Conservation (phyloP, 92 coral and sea anemone species). For the Blastomussa wellsi region DNA sequence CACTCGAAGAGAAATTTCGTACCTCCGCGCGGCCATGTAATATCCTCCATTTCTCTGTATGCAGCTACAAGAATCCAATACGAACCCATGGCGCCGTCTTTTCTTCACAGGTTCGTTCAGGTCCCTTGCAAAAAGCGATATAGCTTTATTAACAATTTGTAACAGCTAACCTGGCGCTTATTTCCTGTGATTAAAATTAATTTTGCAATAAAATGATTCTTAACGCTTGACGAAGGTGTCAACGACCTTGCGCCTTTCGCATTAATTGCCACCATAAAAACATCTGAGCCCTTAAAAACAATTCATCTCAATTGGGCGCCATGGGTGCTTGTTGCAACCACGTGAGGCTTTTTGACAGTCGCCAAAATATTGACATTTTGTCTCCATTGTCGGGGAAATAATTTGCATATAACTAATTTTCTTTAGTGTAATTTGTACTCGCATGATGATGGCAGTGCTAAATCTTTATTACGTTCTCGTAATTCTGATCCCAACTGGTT, state of each 20-base stretch:
- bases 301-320: slow-evolving; percentile 3
- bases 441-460: neutral
- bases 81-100: no score
- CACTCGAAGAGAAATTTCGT: no score
- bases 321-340: neutral
- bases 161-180: no score
- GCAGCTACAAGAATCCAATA: no score
- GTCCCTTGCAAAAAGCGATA: no score
- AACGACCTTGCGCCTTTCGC: neutral
- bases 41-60: no score
- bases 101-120: no score
- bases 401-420: slow-evolving; percentile 28
- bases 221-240: neutral
- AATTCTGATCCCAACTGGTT: neutral
- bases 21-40: no score
- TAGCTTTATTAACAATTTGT: no score
- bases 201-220: no score
- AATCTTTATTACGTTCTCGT: neutral
- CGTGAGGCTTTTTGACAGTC: slow-evolving; percentile 20
- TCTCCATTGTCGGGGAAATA: neutral
- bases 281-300: neutral
- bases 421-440: slow-evolving; percentile 1
- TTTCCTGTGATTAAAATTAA: no score
- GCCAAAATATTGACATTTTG: slow-evolving; percentile 18
- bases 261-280: neutral